A percentile compares a stretch with the other conserved stretches of the same genome.
phyloP scores from a whole-genome alignment of 2,113 vertebrate species.

The Macheiramphus alcinus region DNA sequence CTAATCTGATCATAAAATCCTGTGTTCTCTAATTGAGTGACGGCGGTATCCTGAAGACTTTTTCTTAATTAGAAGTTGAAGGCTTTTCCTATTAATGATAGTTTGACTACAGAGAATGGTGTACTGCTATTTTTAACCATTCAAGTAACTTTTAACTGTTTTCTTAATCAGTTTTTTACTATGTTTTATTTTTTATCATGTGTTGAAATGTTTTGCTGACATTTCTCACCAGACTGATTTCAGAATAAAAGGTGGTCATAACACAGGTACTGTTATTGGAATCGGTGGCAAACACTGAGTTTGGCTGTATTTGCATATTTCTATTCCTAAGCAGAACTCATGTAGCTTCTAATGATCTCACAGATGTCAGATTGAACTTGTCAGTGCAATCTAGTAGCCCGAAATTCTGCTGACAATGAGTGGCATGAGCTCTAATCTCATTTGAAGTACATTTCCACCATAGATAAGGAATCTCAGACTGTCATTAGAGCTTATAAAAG shows the following conservation, averaged over 20 bases:
- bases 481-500: constrained; percentile 62
- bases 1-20: constrained; percentile 52
- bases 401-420: constrained; percentile 59
- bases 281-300: not conserved
- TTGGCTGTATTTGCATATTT: not conserved
- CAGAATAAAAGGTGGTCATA: not conserved
- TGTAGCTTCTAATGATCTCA: constrained; percentile 24
- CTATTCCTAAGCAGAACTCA: not conserved
- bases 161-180: not conserved
- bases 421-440: constrained; percentile 42
- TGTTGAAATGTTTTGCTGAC: not conserved
- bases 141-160: not conserved
- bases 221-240: not conserved
- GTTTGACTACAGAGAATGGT: not conserved
- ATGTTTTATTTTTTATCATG: not conserved
- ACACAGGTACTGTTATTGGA: not conserved
- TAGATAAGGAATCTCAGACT: constrained; percentile 47
- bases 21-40: constrained; percentile 60
- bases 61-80: constrained; percentile 58
- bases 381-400: constrained; percentile 23
- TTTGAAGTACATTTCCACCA: constrained; percentile 48
- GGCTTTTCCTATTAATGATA: constrained; percentile 33
- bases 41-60: constrained; percentile 65
- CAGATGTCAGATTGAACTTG: constrained; percentile 29
- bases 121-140: not conserved